Base-by-base conservation (phyloP, 2,888 invertebrate genomes). In the Emmelina monodactyla region DNA sequence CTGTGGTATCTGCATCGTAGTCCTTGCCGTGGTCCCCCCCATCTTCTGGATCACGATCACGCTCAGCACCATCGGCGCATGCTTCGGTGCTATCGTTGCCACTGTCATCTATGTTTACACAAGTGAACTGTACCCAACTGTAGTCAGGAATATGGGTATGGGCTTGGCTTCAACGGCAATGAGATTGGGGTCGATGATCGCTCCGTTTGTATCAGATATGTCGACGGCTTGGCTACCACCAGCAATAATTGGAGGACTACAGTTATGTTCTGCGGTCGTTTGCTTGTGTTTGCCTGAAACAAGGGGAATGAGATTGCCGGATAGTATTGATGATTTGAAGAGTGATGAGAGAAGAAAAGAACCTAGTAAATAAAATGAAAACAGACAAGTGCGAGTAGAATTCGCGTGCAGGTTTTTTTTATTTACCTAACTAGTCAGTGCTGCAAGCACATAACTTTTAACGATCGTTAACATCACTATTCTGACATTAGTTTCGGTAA, bases 41-140 rank as follows among this genome's bases (percentile, higher is more conserved):
- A n/a, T n/a, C n/a, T n/a, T n/a, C n/a, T n/a, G n/a, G n/a, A n/a
- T n/a, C n/a, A n/a, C n/a, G n/a, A n/a, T n/a, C n/a, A n/a, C n/a
- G n/a, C n/a, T n/a, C n/a, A n/a, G n/a, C n/a, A n/a, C n/a, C n/a
- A n/a, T n/a, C n/a, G n/a, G n/a, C n/a, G n/a, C n/a, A n/a, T n/a
- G n/a, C n/a, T n/a, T n/a, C n/a, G n/a, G n/a, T n/a, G n/a, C n/a
- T n/a, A n/a, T n/a, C n/a, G n/a, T n/a, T n/a, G n/a, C n/a, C n/a
- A n/a, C n/a, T 37, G 38, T 12, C 39, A 40, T 39, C 11, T 83
- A 83, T 47, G 62, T 83, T 22, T 71, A 76, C 44, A 82, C 83
- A 0, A 68, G 82, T 32, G 83, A 83, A 57, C 60, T 83, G 49
- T 83, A 83, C 44, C 83, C 83, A 1, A 83, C 83, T 1, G 70